Evolutionary conservation across 2,113 vertebrate genomes (phyloP), one percentile per base, ranked within the genome.

Genomic region (Trogon melanurus): DNA sequence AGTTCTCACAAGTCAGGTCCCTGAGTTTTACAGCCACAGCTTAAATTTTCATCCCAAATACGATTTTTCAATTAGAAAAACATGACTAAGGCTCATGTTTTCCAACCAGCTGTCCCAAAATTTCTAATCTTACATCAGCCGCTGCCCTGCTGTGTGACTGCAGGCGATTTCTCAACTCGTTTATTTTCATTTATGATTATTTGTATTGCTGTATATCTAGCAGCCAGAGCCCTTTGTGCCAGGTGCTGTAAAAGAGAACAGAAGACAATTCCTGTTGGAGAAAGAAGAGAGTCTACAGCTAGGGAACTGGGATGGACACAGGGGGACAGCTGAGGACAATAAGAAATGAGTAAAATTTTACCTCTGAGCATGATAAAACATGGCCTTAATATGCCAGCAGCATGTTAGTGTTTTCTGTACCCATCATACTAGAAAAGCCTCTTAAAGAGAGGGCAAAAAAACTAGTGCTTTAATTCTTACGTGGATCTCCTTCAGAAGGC

Each of bases 181-280:
- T 96, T 97, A 95, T 97, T 96, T 97, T 95, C 91, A 89, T 87
- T 95, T 95, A 92, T 94, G 87, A 65, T 93, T 95, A 95, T 96
- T 96, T 96, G 74, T 87, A 70, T 19, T 88, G 61, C 86, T 92
- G 18, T 61, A 96, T 76, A 85, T 91, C 70, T 85, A 76, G 48
- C 3, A 95, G 80, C 89, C 89, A 96, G 50, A 87, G 29, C 26
- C 73, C 23, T 69, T 80, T 79, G 32, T 91, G 91, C 94, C 87
- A 95, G 91, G 80, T 87, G 48, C 41, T 87, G 21, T 87, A 84
- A 95, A 92, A 86, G 29, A 76, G 44, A 84, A 80, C 3, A 38
- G 75, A 94, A 32, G 69, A 58, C 32, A 88, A 88, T 44, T 86
- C 44, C 69, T 92, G 48, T 23, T 62, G 60, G 73, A 88, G 62